Conservation (phyloP, 2,797 vertebrate genomes). For the Threskiornis aethiopicus region DNA sequence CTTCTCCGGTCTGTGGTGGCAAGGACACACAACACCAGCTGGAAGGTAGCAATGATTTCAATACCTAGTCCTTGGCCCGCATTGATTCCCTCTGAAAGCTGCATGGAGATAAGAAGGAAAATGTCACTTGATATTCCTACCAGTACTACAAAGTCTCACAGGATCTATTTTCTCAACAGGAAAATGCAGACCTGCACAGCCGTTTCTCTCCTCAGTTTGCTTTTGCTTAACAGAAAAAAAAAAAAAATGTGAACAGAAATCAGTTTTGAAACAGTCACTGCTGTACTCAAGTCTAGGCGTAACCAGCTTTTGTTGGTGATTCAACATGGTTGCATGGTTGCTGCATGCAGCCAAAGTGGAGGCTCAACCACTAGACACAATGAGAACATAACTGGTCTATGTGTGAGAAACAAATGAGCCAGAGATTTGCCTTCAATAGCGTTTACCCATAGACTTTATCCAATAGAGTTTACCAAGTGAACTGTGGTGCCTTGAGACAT, state of each 20-base stretch:
- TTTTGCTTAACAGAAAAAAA: neutral
- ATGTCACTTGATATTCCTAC: neutral
- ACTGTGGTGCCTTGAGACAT: neutral
- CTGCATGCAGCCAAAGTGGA: neutral
- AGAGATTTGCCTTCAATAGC: neutral
- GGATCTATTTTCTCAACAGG: neutral
- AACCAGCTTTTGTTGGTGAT: neutral
- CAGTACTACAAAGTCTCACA: accelerated
- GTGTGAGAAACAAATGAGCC: neutral
- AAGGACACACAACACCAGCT: conserved; percentile 94
- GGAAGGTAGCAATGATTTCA: conserved; percentile 93
- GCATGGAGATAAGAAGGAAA: neutral
- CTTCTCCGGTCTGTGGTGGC: conserved; percentile 93
- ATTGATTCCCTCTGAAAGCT: conserved; percentile 78
- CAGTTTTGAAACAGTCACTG: neutral
- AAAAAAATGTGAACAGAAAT: neutral
- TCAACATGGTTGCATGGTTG: no score
- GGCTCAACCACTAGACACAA: neutral
- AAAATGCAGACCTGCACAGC: neutral
- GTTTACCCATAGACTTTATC: neutral
- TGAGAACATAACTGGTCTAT: accelerated
- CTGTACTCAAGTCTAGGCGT: neutral
- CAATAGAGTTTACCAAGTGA: neutral
- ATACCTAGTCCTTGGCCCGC: conserved; percentile 91
- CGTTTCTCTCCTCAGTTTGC: accelerated